These are phyloP conservation scores for Papilio polytes DNA, from an alignment of 1,140 invertebrate genomes.

Conservation along the genomic window DNA sequence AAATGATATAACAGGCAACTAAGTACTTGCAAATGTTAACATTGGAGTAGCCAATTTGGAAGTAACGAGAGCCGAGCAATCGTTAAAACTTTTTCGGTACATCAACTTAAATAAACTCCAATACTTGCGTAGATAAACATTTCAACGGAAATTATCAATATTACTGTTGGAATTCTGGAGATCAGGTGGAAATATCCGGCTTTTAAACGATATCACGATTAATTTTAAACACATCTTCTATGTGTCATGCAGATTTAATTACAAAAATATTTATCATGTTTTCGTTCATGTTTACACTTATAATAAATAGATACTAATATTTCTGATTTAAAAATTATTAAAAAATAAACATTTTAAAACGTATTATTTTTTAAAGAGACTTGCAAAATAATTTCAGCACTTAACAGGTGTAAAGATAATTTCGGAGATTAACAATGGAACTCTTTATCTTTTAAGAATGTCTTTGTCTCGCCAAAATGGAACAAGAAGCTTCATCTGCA, in stretches of 20 bases:
- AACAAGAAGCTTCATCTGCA: not conserved
- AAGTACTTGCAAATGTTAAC: not conserved
- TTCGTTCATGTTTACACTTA: no score
- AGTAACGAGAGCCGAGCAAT: not conserved
- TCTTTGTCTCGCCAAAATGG: not conserved
- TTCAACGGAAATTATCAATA: not conserved
- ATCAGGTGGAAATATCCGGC: not conserved
- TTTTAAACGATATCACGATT: not conserved
- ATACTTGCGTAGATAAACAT: not conserved
- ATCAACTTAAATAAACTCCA: not conserved
- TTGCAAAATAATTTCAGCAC: not conserved
- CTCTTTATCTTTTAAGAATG: not conserved
- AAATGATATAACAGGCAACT: not conserved
- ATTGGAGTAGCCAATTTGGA: not conserved
- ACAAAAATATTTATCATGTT: no score
- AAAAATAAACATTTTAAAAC: not conserved
- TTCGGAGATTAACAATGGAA: not conserved
- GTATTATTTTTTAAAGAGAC: not conserved
- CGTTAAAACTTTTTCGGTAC: slow-evolving; percentile 4
- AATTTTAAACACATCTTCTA: not conserved
- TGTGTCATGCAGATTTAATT: no score
- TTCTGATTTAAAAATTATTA: no score
- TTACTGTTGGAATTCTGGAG: not conserved
- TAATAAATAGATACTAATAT: no score
- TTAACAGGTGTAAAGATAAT: not conserved